A percentile compares a stretch with the other conserved stretches of the same genome.
phyloP scores from a whole-genome alignment of 2,888 invertebrate genomes.

The Plagodis pulveraria region DNA sequence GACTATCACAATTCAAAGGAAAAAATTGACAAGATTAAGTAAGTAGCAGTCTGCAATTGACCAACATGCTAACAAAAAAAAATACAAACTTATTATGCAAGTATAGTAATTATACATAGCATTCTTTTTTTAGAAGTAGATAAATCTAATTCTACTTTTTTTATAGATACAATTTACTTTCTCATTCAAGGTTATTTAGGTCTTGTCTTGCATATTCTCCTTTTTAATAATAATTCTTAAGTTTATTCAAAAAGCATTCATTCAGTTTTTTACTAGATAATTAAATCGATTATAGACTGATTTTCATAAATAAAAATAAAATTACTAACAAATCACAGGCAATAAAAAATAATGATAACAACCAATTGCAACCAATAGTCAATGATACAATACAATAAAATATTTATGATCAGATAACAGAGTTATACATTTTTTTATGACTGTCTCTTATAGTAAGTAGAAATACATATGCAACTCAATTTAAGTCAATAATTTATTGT shows the following conservation, averaged over 20 bases:
- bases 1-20: conserved; percentile 75
- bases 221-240: conserved; percentile 1
- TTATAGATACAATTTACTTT: conserved; percentile 15
- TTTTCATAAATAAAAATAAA: conserved; percentile 11
- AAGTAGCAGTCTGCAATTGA: conserved; percentile 32
- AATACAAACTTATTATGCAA: conserved; percentile 2
- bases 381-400: background rate
- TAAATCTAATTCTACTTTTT: conserved; percentile 11
- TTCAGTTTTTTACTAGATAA: conserved; percentile 2
- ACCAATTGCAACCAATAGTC: conserved; percentile 4
- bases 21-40: conserved; percentile 58
- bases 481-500: background rate
- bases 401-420: background rate
- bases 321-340: conserved; percentile 9
- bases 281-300: conserved; percentile 14
- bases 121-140: background rate
- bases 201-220: conserved; percentile 3
- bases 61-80: conserved; percentile 18
- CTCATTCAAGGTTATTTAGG: background rate
- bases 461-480: background rate
- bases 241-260: conserved; percentile 13
- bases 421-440: background rate
- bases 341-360: background rate
- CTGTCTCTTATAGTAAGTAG: background rate
- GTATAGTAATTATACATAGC: background rate